Percentiles rank a stretch among this genome's conserved stretches.
Evolutionary conservation across 2,797 vertebrate species (phyloP).

Genomic region (Pangasius mekongensis): DNA sequence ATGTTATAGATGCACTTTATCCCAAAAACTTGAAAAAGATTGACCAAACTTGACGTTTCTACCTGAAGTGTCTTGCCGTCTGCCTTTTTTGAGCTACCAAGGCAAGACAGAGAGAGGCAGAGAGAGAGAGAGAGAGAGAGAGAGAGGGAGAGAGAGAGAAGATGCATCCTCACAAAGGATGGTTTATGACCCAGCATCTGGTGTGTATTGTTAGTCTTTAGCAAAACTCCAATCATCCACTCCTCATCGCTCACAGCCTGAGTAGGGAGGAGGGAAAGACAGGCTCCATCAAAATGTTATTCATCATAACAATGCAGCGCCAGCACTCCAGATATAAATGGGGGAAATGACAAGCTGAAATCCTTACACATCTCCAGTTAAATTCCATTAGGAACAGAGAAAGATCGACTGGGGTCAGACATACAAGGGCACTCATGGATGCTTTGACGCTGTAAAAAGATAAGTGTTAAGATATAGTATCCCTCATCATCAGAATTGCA

Average conservation of each 20-base stretch:
- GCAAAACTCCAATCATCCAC: conserved; percentile 48
- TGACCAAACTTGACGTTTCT: not conserved
- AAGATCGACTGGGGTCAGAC: conserved; percentile 26
- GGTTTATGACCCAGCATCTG: conserved; percentile 54
- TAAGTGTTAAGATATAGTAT: conserved; percentile 43
- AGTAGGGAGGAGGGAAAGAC: conserved; percentile 24
- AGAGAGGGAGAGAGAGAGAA: conserved; percentile 12
- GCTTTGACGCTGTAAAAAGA: conserved; percentile 35
- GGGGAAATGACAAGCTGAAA: conserved; percentile 24
- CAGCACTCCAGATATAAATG: conserved; percentile 37
- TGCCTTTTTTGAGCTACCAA: conserved; percentile 40
- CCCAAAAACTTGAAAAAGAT: not conserved
- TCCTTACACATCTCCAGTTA: conserved; percentile 24
- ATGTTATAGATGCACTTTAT: not conserved
- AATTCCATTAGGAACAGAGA: conserved; percentile 29
- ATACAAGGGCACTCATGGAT: conserved; percentile 30
- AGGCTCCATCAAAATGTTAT: conserved; percentile 34
- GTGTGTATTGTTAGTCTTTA: conserved; percentile 53
- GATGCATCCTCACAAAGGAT: conserved; percentile 23
- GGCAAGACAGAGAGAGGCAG: conserved; percentile 27
- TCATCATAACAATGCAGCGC: conserved; percentile 47
- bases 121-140: conserved; percentile 19
- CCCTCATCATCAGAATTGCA: conserved; percentile 34
- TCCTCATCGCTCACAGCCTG: conserved; percentile 41
- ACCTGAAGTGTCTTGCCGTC: not conserved